Evolutionary conservation across 2,888 invertebrate species (phyloP).

Genomic region (Nesidiocoris tenuis): DNA sequence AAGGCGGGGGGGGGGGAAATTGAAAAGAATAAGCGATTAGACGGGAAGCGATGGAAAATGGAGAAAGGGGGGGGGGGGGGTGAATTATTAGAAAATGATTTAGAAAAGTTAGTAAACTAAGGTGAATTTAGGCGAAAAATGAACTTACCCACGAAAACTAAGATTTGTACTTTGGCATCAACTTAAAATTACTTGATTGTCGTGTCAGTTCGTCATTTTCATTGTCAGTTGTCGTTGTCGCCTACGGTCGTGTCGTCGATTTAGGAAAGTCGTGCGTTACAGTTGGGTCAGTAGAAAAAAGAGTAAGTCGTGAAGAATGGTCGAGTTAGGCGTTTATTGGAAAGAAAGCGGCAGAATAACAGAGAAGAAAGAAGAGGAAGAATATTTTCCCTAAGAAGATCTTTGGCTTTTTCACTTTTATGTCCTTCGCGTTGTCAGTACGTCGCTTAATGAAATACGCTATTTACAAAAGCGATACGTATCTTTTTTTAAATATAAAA

Average conservation of each 20-base stretch:
- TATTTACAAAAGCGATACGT: slow-evolving; percentile 26
- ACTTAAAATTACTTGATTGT: background rate
- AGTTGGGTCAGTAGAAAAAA: slow-evolving; percentile 5
- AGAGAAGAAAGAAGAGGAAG: slow-evolving; percentile 12
- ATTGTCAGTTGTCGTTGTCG: no score
- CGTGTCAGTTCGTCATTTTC: slow-evolving; percentile 20
- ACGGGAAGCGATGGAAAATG: background rate
- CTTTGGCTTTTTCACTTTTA: slow-evolving; percentile 41
- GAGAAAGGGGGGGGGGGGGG: no score
- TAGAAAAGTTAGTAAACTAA: no score
- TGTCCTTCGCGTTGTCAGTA: slow-evolving; percentile 37
- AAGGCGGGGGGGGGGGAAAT: background rate
- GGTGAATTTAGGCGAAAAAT: no score
- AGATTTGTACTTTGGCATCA: background rate
- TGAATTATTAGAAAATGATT: no score
- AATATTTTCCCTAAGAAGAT: slow-evolving; percentile 31
- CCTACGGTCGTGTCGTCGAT: no score
- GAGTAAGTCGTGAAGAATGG: slow-evolving; percentile 20
- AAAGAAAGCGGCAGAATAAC: background rate
- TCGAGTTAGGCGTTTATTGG: slow-evolving; percentile 21
- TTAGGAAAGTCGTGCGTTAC: background rate
- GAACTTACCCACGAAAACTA: background rate
- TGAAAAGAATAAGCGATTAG: background rate
- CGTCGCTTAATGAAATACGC: slow-evolving; percentile 8
- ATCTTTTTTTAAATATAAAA: slow-evolving; percentile 7